Percentiles rank a stretch among this genome's conserved stretches.
phyloP scores from a whole-genome alignment of 2,888 invertebrate genomes.

The Apotomis betuletana region DNA sequence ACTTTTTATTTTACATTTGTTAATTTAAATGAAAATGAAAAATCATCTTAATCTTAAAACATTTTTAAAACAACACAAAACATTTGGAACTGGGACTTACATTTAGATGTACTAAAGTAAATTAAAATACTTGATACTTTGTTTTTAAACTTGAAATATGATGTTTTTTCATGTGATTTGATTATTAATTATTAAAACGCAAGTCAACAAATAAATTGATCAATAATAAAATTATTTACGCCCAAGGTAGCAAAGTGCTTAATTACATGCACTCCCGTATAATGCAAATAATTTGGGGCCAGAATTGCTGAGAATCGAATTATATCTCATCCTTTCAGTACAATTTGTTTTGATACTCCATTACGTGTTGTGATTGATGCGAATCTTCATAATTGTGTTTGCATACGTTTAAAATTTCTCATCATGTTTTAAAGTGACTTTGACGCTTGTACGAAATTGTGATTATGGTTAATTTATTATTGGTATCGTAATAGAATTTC shows the following conservation, averaged over 20 bases:
- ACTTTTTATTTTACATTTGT: too few species aligned
- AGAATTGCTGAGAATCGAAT: slow-evolving; percentile 35
- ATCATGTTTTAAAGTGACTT: slow-evolving; percentile 11
- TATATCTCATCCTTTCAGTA: slow-evolving; percentile 29
- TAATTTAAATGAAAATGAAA: too few species aligned
- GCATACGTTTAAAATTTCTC: slow-evolving; percentile 29
- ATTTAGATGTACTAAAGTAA: too few species aligned
- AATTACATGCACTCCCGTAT: slow-evolving; percentile 29
- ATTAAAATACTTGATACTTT: too few species aligned
- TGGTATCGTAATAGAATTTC: too few species aligned
- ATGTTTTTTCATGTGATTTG: neutral
- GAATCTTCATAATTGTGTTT: slow-evolving; percentile 36
- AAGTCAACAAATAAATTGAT: neutral
- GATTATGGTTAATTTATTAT: neutral
- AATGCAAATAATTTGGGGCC: slow-evolving; percentile 31
- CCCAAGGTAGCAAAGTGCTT: slow-evolving; percentile 18
- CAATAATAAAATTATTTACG: neutral
- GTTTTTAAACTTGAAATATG: neutral
- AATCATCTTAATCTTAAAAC: too few species aligned
- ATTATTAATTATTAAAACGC: neutral
- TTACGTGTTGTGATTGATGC: slow-evolving; percentile 34
- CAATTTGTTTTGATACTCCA: slow-evolving; percentile 40
- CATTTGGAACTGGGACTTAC: too few species aligned
- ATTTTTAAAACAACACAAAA: too few species aligned
- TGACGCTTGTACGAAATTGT: neutral